Evolutionary conservation across 2,888 invertebrate genomes (phyloP).

Genomic region (Schizotus pectinicornis): DNA sequence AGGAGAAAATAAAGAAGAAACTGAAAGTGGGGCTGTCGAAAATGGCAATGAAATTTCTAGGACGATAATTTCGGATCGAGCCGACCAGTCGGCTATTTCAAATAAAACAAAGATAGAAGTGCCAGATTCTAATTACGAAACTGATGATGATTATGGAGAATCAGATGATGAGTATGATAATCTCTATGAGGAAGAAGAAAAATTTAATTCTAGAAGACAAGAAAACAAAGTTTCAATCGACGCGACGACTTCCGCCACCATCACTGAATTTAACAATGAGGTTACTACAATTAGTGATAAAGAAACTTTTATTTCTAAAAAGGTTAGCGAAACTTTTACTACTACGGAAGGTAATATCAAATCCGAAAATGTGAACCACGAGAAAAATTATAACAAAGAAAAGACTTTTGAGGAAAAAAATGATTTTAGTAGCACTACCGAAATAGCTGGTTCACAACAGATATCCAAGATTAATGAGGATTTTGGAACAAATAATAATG

Average conservation of each 20-base stretch:
- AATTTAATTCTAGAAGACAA: slow-evolving; percentile 8
- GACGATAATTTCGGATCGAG: no score
- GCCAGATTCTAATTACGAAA: slow-evolving; percentile 1
- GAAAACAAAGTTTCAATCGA: slow-evolving; percentile 11
- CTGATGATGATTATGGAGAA: slow-evolving; percentile 9
- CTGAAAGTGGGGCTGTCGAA: neutral
- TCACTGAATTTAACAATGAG: neutral
- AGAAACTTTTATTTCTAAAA: neutral
- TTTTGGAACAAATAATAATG: no score
- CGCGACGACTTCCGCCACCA: neutral
- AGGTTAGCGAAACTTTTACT: neutral
- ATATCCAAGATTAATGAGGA: no score
- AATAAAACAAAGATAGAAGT: no score
- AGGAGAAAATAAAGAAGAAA: slow-evolving; percentile 9
- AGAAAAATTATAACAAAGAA: neutral
- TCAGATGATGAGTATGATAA: slow-evolving; percentile 14
- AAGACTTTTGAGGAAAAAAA: neutral
- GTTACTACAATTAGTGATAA: neutral
- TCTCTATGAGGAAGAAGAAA: slow-evolving; percentile 23
- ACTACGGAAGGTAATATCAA: neutral
- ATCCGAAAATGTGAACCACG: neutral
- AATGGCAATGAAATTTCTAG: no score
- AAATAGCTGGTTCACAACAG: no score
- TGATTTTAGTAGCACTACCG: no score
- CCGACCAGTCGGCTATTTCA: no score